Base-by-base conservation (phyloP, 2,888 invertebrate genomes). In the Selenia dentaria region DNA sequence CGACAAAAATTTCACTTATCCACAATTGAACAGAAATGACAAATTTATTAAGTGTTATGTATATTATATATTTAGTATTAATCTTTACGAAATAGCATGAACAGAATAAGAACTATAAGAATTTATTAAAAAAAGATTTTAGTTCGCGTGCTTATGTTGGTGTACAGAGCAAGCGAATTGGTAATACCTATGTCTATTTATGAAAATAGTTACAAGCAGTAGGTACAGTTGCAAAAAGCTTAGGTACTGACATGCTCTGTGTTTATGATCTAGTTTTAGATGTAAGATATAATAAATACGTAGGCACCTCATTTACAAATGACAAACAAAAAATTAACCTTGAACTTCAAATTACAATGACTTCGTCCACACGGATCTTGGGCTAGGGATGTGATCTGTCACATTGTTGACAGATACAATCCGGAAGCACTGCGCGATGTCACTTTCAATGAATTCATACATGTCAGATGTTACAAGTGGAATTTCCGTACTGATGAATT, bases 321-420 rank as follows among this genome's bases (percentile, higher is more conserved):
- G 35, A 44, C 43, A 58, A 62, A 57, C 49, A 49, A 62, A 59
- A 62, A 45, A 41, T 25, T 22, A 48, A 25, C 72, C 72, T 72
- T 72, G 70, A 72, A 57, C 69, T 72, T 70, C 63, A 58, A 51
- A 49, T 46, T 36, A 59, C 51, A 61, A 53, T 51, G 50, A 47
- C 50, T 45, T 48, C 12, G 41, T 44, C 46, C 45, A 53, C 50
- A 32, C 51, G 51, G 55, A 56, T 57, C 43, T 51, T 38, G 51
- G 37, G 18, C 28, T 34, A 36, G 8, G 6, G 40, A 33, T 43
- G 33, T 34, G 27, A 38, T 31, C 29, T 45, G 28, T 45, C 48
- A 52, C 35, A 38, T 31, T 6, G 20, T 1, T 43, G 51, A 51
- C 43, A 49, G 16, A 20, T 37, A 52, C 34, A 41, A 53, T 50